Evolutionary conservation across 1,140 invertebrate species (phyloP), one percentile per base, ranked within the genome.

Genomic region (Asobara japonica): DNA sequence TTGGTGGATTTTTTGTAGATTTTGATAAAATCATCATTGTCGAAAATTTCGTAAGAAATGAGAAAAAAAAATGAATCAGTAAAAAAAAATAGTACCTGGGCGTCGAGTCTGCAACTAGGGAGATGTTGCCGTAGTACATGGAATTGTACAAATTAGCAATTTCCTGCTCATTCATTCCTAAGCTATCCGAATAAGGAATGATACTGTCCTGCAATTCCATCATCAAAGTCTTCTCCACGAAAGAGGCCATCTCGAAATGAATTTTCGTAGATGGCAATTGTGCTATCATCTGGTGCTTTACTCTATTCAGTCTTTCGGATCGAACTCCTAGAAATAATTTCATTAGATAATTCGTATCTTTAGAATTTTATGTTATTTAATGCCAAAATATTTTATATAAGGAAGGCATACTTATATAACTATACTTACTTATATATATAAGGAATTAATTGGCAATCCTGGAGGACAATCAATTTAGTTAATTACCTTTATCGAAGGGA

Each of bases 161-260:
- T 86, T 97, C 95, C 81, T 94, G 95, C 83, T 97, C 95, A 83
- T 97, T 97, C 94, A 96, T 95, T 0, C 95, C 95, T 6, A 96
- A 86, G n/a, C 95, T 96, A 78, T 97, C 94, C 0, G 93, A 90
- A 84, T 91, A 93, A 0, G 93, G 93, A 64, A 96, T 87, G 0
- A 97, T 89, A 72, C 90, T 88, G 16, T 92, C 86, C 0, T 90
- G 89, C 0, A 97, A 84, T 33, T 94, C 90, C 41, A 89, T 86
- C 0, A 97, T 80, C 6, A 96, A 83, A 60, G 89, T 85, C 31
- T 91, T 83, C 77, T 96, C 95, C 0, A 92, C 91, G 79, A 94
- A 95, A 38, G 94, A 96, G 11, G 95, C 95, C 93, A 97, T 93
- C 84, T 97, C 95, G 84, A 96, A 96, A 81, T 97, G 95, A 51